phyloP scores from a whole-genome alignment of 2,113 vertebrate species.

The Sylvia atricapilla region DNA sequence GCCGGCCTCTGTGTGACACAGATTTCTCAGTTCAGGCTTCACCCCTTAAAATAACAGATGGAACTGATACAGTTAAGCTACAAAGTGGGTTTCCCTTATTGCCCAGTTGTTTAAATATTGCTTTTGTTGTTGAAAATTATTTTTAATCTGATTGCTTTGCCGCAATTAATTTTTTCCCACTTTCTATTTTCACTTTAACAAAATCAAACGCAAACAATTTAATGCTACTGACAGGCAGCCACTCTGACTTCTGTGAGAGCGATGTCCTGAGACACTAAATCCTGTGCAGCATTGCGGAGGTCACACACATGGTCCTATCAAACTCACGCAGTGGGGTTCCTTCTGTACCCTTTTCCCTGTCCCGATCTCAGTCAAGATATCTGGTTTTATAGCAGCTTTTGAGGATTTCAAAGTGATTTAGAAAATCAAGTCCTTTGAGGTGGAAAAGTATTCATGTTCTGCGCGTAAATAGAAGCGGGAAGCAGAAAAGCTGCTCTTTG shows the following conservation, averaged over 20 bases:
- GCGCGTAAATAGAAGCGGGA: background rate
- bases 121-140: background rate
- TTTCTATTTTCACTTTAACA: background rate
- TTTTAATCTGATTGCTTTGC: constrained; percentile 6
- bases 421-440: constrained; percentile 44
- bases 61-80: constrained; percentile 23
- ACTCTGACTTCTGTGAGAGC: background rate
- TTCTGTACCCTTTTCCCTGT: constrained; percentile 28
- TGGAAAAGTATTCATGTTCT: background rate
- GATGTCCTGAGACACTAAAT: background rate
- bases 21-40: constrained; percentile 51
- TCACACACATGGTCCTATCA: constrained; percentile 27
- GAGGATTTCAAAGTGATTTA: constrained; percentile 54
- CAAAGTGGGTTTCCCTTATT: background rate
- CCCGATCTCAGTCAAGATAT: background rate
- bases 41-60: constrained; percentile 58
- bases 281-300: background rate
- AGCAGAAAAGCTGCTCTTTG: constrained; percentile 24
- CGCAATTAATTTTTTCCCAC: background rate
- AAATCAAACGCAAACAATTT: background rate
- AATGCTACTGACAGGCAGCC: background rate
- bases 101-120: constrained; percentile 22
- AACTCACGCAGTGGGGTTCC: background rate
- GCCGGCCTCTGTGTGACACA: constrained; percentile 48
- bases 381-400: constrained; percentile 37